Evolutionary conservation across 2,113 vertebrate species (phyloP).

Genomic region (Planiliza haematocheilus): DNA sequence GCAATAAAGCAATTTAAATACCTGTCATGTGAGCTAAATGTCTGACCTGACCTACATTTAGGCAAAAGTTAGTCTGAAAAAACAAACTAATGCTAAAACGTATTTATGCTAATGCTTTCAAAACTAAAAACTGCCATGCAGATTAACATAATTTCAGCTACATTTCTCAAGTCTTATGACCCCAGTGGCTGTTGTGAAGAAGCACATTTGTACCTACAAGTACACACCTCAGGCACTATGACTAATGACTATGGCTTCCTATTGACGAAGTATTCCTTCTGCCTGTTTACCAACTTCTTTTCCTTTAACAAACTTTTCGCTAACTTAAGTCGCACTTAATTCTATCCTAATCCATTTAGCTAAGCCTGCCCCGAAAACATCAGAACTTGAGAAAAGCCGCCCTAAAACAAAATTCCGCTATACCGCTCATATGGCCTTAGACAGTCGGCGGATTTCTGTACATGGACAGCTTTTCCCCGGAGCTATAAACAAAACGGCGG

Average conservation of each 20-base stretch:
- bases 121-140: slow-evolving; percentile 37
- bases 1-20: slow-evolving; percentile 12
- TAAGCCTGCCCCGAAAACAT: slow-evolving; percentile 64
- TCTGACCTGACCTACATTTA: neutral
- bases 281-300: slow-evolving; percentile 40
- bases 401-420: slow-evolving; percentile 58
- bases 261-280: slow-evolving; percentile 44
- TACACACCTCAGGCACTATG: slow-evolving; percentile 59
- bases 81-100: slow-evolving; percentile 37
- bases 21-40: neutral
- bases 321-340: slow-evolving; percentile 50
- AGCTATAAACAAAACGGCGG: slow-evolving; percentile 46
- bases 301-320: slow-evolving; percentile 50
- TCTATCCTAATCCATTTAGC: slow-evolving; percentile 71
- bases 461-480: slow-evolving; percentile 28
- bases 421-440: slow-evolving; percentile 51
- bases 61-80: slow-evolving; percentile 21
- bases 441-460: slow-evolving; percentile 46
- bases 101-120: slow-evolving; percentile 52
- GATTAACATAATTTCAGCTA: slow-evolving; percentile 66
- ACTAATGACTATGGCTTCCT: slow-evolving; percentile 60
- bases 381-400: slow-evolving; percentile 47
- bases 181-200: slow-evolving; percentile 46
- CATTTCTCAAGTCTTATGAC: slow-evolving; percentile 46
- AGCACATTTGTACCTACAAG: slow-evolving; percentile 54